These are phyloP conservation scores for Maconellicoccus hirsutus DNA, from an alignment of 1,140 invertebrate genomes.

Conservation along the genomic window DNA sequence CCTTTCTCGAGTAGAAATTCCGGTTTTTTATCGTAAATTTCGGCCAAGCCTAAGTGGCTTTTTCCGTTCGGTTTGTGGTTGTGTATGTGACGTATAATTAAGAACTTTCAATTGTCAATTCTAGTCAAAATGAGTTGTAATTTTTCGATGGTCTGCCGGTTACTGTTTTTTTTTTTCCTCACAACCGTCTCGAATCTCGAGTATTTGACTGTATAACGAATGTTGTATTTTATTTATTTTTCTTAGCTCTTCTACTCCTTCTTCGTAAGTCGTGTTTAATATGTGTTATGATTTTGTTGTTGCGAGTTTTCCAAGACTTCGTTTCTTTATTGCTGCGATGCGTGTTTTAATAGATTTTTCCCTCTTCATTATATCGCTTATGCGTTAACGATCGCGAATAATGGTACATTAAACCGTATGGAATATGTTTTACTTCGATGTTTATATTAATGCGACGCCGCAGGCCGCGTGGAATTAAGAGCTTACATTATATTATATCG, in stretches of 20 bases:
- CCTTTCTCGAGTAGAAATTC: neutral
- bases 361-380: neutral
- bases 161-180: no score
- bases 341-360: no score
- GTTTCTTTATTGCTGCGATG: no score
- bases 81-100: neutral
- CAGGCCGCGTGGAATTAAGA: neutral
- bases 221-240: no score
- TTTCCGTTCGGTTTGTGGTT: neutral
- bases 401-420: neutral
- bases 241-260: no score
- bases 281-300: no score
- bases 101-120: conserved; percentile 9
- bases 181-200: no score
- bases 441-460: conserved; percentile 3
- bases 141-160: neutral
- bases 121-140: neutral
- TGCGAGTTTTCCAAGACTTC: no score
- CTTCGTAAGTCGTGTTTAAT: no score
- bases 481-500: neutral
- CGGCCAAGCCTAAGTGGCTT: neutral
- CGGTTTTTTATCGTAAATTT: neutral
- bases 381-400: neutral
- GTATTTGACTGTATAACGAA: no score
- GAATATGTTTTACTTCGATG: neutral